phyloP scores from a whole-genome alignment of 1,140 invertebrate species.

The Heliconius congener region DNA sequence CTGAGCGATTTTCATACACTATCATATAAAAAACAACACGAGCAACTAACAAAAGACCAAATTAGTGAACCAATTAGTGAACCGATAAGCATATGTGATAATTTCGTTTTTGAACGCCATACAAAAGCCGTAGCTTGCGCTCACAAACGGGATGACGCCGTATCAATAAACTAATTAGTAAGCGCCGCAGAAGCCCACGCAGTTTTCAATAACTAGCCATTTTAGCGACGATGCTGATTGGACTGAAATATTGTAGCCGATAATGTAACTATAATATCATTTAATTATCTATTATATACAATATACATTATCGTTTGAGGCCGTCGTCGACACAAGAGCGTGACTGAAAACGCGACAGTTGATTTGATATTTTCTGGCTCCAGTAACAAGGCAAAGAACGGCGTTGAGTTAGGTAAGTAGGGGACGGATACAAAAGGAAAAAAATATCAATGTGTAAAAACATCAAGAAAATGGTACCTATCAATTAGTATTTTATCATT shows the following conservation, averaged over 20 bases:
- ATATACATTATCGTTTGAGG: too few species aligned
- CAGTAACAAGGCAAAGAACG: too few species aligned
- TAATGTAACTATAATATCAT: neutral
- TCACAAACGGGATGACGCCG: slow-evolving; percentile 25
- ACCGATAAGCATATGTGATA: slow-evolving; percentile 14
- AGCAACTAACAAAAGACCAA: slow-evolving; percentile 12
- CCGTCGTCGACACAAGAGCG: too few species aligned
- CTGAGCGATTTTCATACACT: neutral
- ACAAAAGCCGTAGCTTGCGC: slow-evolving; percentile 16
- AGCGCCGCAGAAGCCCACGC: slow-evolving; percentile 31
- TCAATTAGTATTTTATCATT: too few species aligned
- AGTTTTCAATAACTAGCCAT: slow-evolving; percentile 45
- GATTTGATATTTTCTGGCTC: too few species aligned
- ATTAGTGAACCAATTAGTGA: neutral
- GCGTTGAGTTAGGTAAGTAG: too few species aligned
- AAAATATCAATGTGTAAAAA: too few species aligned
- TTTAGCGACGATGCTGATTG: slow-evolving; percentile 33
- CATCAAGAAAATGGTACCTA: too few species aligned
- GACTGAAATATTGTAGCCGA: slow-evolving; percentile 13
- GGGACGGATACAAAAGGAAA: too few species aligned
- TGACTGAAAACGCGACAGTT: too few species aligned
- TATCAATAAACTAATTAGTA: slow-evolving; percentile 58
- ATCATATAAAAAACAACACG: neutral
- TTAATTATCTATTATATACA: too few species aligned
- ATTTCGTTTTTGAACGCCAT: slow-evolving; percentile 23